Evolutionary conservation across 2,797 vertebrate species (phyloP).

Genomic region (Rhinatrema bivittatum): DNA sequence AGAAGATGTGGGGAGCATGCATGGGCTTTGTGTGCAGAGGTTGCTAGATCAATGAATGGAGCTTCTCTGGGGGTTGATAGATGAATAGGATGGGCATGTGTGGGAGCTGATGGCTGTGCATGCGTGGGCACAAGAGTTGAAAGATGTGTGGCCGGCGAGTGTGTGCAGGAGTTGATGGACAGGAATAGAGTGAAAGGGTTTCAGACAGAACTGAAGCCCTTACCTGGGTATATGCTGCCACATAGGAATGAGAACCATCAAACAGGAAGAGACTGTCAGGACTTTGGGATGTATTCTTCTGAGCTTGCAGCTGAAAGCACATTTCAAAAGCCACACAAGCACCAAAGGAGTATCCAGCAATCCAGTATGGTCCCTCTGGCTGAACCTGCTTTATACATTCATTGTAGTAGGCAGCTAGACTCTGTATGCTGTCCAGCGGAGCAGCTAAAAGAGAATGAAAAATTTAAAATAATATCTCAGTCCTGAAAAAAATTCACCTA

Average conservation of each 20-base stretch:
- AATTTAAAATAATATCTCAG: neutral
- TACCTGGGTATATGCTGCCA: slow-evolving; percentile 91
- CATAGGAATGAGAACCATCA: slow-evolving; percentile 88
- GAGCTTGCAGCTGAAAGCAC: slow-evolving; percentile 84
- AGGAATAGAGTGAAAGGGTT: too few relatives aligned
- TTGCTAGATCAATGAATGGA: too few relatives aligned
- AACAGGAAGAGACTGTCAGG: slow-evolving; percentile 84
- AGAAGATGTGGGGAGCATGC: too few relatives aligned
- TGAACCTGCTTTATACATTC: slow-evolving; percentile 78
- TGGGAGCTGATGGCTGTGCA: too few relatives aligned
- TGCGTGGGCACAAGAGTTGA: too few relatives aligned
- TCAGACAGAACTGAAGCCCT: too few relatives aligned
- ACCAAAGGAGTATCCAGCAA: slow-evolving; percentile 92
- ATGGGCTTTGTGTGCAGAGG: too few relatives aligned
- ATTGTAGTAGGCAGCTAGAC: slow-evolving; percentile 81
- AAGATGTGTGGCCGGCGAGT: too few relatives aligned
- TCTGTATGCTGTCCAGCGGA: slow-evolving; percentile 85
- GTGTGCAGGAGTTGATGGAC: too few relatives aligned
- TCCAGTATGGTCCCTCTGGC: slow-evolving; percentile 80
- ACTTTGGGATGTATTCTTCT: slow-evolving; percentile 42
- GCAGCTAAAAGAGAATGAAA: slow-evolving; percentile 57
- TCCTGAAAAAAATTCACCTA: too few relatives aligned
- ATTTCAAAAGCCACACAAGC: slow-evolving; percentile 97
- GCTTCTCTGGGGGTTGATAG: too few relatives aligned
- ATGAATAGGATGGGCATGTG: too few relatives aligned